phyloP scores from a whole-genome alignment of 2,113 vertebrate genomes.

The Myanophis thanlyinensis region DNA sequence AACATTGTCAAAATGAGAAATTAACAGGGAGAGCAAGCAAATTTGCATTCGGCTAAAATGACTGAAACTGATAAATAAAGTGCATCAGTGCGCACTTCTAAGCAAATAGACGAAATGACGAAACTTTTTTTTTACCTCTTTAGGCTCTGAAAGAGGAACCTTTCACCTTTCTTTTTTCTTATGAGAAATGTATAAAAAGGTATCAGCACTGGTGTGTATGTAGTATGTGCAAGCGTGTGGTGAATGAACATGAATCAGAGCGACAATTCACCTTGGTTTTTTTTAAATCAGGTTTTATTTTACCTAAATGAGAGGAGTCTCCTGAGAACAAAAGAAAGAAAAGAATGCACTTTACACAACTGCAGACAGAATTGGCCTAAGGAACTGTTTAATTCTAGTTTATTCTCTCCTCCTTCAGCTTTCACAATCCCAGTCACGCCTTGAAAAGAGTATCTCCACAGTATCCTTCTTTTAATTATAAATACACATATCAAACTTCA shows the following conservation, averaged over 20 bases:
- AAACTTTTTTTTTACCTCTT: neutral
- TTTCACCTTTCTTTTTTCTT: neutral
- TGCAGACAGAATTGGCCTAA: constrained; percentile 62
- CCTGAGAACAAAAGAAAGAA: constrained; percentile 59
- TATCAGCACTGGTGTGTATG: constrained; percentile 47
- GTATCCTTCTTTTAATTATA: constrained; percentile 61
- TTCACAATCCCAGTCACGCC: constrained; percentile 69
- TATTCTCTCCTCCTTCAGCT: constrained; percentile 64
- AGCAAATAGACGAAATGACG: neutral
- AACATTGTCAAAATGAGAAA: neutral
- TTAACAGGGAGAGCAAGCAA: neutral
- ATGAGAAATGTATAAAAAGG: constrained; percentile 47
- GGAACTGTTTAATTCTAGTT: constrained; percentile 69
- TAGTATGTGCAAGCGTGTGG: constrained; percentile 40
- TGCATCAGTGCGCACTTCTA: neutral
- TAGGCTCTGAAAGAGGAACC: neutral
- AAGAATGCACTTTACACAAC: constrained; percentile 56
- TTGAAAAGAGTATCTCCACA: constrained; percentile 63
- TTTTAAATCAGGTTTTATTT: constrained; percentile 57
- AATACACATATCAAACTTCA: constrained; percentile 70
- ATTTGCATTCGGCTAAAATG: neutral
- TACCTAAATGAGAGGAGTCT: constrained; percentile 59
- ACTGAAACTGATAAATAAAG: neutral
- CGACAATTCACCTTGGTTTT: constrained; percentile 48
- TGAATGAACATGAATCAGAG: constrained; percentile 63